Base-by-base conservation (phyloP, 2,797 vertebrate genomes). In the Neosilurus mollespiculum region DNA sequence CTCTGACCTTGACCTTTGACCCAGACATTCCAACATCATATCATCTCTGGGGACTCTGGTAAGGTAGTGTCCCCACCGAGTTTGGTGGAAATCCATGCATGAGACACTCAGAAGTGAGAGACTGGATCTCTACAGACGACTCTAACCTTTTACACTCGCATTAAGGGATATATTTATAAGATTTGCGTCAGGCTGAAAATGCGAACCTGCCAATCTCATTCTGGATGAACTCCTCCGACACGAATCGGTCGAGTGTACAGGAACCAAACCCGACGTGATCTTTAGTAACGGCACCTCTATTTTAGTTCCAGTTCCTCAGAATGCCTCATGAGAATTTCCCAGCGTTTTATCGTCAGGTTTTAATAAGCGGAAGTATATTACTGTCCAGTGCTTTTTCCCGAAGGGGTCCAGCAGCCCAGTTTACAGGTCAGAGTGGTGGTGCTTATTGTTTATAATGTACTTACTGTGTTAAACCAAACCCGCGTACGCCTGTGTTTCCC, bases 61-160 rank as follows among this genome's bases (percentile, higher is more conserved):
- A 43, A 43, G 37, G 37, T 43, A 43, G 37, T 43, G 37, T 43
- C 37, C 37, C 37, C 37, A 43, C 37, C 37, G 6, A 43, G 2
- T 43, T 43, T 43, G 2, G 37, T 2, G 37, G 37, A 43, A 43
- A 43, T 43, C 37, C n/a, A n/a, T 43, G 37, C 37, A 43, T 43
- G 37, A 30, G 18, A 34, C 2, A 24, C 24, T 56, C 14, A 16
- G n/a, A 18, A 10, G 51, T 16, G 24, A 30, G 16, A 11, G 26
- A 37, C 2, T 37, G 53, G 53, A 20, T 56, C 53, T 75, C 72
- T 1, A 54, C 0, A 56, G 72, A 75, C 26, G 12, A 34, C 0
- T 53, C 18, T 58, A 58, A 58, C 53, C 72, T 59, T 76, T 76
- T 76, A 75, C 56, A 26, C 11, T 71, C 14, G 69, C 5, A 58